A percentile compares a stretch with the other conserved stretches of the same genome.
Conservation (phyloP, 2,888 invertebrate genomes). For the Nomada goodeniana region DNA sequence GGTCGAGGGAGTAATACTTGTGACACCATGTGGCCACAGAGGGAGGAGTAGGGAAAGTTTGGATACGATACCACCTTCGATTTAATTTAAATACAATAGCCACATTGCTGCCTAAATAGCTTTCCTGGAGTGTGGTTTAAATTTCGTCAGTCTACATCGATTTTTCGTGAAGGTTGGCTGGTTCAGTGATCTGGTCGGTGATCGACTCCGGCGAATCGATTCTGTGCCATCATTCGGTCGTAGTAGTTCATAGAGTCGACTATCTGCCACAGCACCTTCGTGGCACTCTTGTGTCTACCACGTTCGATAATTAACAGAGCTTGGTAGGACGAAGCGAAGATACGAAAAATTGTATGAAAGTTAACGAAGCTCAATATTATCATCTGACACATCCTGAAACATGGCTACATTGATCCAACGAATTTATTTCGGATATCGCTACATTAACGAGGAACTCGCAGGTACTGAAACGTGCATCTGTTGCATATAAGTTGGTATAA, state of each 20-base stretch:
- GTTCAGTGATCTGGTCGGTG: constrained; percentile 52
- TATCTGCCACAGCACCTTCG: no score
- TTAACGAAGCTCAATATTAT: not conserved
- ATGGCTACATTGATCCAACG: constrained; percentile 78
- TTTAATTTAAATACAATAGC: constrained; percentile 72
- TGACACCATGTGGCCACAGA: not conserved
- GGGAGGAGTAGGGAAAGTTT: not conserved
- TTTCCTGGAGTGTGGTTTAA: constrained; percentile 51
- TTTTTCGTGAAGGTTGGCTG: constrained; percentile 75
- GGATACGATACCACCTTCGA: not conserved
- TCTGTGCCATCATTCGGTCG: not conserved
- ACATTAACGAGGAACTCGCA: constrained; percentile 77
- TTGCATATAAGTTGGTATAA: not conserved
- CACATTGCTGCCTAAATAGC: not conserved
- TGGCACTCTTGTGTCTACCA: no score
- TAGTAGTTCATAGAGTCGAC: not conserved
- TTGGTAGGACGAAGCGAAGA: not conserved
- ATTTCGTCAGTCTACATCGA: constrained; percentile 72
- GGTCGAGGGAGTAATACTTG: constrained; percentile 7
- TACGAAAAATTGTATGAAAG: not conserved
- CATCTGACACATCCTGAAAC: not conserved
- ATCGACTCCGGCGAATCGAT: not conserved
- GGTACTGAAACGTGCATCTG: constrained; percentile 68
- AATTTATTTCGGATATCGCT: constrained; percentile 71
- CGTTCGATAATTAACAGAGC: no score